Evolutionary conservation across 2,888 invertebrate species (phyloP), one percentile per base, ranked within the genome.

Genomic region (Aleiodes leptofemur): DNA sequence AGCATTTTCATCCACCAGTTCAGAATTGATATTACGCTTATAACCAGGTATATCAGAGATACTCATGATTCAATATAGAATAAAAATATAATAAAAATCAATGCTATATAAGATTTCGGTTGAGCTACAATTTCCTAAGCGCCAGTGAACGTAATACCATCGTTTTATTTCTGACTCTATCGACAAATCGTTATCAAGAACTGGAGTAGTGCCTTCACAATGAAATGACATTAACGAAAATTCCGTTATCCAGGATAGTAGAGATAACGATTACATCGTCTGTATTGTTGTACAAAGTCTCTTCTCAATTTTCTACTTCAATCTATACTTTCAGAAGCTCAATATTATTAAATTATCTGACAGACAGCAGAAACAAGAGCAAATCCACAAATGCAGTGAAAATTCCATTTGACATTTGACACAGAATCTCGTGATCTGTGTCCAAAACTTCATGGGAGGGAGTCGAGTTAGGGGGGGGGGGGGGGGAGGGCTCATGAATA

Each of bases 121-220:
- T 53, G 31, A 43, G 56, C 56, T 34, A 23, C 53, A 56, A 61
- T 76, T 74, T 75, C 57, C 69, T 29, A 57, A 72, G 55, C 34
- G 56, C 59, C 61, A 56, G 50, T 69, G 69, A 66, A 69, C 53
- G 77, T 80, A 84, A 84, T 81, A 79, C 82, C 78, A 76, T 81
- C 80, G 79, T 74, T 53, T 61, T 61, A 61, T 43, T 68, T 74
- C 72, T 78, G 70, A 72, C 59, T 31, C 34, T 83, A 83, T 82
- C 80, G 81, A 82, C 76, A 80, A 78, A 70, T 74, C 80, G 80
- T 79, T 81, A 83, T 82, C 80, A 81, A 80, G 82, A 83, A 2
- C 23, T 23, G 23, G 23, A 23, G 23, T 23, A 70, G 57, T 51
- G 29, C 34, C 23, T 29, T 59, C 71, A 50, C 38, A 11, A n/a